Evolutionary conservation across 2,113 vertebrate species (phyloP).

Genomic region (Gorilla gorilla): DNA sequence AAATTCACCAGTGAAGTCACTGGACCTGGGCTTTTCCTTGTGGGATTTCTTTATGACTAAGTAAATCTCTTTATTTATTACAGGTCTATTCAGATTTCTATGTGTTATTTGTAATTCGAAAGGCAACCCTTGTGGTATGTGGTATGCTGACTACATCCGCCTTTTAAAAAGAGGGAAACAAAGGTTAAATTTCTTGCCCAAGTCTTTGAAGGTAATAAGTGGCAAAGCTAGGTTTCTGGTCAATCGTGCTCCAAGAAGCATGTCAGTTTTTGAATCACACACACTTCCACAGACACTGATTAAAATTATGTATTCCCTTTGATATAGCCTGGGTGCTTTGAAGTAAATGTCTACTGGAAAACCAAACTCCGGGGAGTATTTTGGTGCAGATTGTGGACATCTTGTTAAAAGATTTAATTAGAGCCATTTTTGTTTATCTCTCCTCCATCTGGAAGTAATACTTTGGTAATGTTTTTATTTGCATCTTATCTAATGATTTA

Average conservation of each 20-base stretch:
- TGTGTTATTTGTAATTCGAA: neutral
- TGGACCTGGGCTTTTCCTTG: neutral
- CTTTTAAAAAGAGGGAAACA: neutral
- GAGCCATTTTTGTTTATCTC: neutral
- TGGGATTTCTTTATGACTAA: neutral
- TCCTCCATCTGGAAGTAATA: neutral
- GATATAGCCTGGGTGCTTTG: neutral
- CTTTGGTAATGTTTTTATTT: neutral
- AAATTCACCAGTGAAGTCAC: neutral
- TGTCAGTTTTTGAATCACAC: neutral
- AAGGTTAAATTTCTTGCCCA: neutral
- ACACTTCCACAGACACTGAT: neutral
- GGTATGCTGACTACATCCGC: neutral
- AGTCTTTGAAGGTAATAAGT: neutral
- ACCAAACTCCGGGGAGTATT: neutral
- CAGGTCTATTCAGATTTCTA: neutral
- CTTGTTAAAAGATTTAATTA: neutral
- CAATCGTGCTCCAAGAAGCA: neutral
- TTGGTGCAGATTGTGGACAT: neutral
- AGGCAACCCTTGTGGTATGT: neutral
- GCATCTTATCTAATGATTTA: neutral
- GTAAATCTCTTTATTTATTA: neutral
- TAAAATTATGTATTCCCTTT: neutral
- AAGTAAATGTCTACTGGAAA: neutral
- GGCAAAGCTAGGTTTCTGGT: neutral